These are phyloP conservation scores for Acleris cristana DNA, from an alignment of 2,888 invertebrate genomes.

Conservation along the genomic window DNA sequence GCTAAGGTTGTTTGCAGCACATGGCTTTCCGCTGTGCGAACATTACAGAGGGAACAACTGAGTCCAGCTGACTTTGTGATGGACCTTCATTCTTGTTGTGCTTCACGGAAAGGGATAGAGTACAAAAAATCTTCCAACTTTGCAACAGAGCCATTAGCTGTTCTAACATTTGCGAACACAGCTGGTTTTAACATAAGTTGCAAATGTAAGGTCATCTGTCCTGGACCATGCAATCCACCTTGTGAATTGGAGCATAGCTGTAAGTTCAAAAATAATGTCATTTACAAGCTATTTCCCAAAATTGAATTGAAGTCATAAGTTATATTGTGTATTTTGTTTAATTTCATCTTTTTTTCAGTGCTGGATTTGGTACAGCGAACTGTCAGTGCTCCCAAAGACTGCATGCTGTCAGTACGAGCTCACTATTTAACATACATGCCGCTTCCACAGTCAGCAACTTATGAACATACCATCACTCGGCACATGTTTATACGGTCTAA, in stretches of 20 bases:
- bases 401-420: constrained; percentile 64
- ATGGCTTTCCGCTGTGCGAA: constrained; percentile 66
- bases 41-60: constrained; percentile 64
- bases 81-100: constrained; percentile 48
- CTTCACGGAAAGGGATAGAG: constrained; percentile 51
- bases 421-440: constrained; percentile 66
- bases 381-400: constrained; percentile 64
- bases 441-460: constrained; percentile 57
- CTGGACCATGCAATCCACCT: constrained; percentile 58
- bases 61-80: constrained; percentile 65
- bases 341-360: constrained; percentile 52
- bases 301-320: no score
- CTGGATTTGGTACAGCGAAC: constrained; percentile 64
- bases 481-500: constrained; percentile 46
- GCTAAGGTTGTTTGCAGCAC: constrained; percentile 68
- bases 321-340: constrained; percentile 10
- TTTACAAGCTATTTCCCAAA: no score
- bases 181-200: constrained; percentile 51
- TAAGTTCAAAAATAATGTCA: constrained; percentile 53
- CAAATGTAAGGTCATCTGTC: constrained; percentile 58
- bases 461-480: constrained; percentile 52
- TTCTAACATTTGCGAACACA: constrained; percentile 65
- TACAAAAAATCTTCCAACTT: constrained; percentile 62
- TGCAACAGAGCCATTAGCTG: constrained; percentile 64
- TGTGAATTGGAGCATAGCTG: constrained; percentile 69